Percentiles rank a stretch among this genome's conserved stretches.
These are phyloP conservation scores for Eremophila alpestris DNA, from an alignment of 2,797 vertebrate genomes.

Conservation along the genomic window DNA sequence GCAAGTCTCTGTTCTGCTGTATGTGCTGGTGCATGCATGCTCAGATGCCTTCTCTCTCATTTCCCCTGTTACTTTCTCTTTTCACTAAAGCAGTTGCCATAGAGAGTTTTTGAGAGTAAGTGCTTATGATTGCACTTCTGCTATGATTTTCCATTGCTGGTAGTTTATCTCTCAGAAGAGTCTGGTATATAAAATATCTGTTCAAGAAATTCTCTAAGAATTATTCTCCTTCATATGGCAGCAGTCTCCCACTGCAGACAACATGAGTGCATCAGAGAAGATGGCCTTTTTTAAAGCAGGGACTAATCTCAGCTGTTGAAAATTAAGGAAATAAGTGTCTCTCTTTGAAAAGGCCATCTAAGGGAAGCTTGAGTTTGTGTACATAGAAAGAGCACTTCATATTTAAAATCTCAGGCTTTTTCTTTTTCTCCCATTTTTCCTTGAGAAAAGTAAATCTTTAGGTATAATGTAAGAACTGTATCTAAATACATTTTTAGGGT, in stretches of 20 bases:
- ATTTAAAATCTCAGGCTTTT: background rate
- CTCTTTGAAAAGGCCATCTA: background rate
- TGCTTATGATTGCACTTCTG: slow-evolving; percentile 1
- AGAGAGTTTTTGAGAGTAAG: background rate
- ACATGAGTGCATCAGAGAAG: background rate
- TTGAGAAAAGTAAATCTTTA: background rate
- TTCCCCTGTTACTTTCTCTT: background rate
- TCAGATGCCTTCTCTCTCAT: background rate
- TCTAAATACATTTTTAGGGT: background rate
- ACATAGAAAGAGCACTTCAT: background rate
- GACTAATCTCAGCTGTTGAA: background rate
- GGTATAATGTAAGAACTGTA: background rate
- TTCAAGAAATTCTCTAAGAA: background rate
- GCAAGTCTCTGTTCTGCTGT: background rate
- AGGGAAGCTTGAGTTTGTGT: background rate
- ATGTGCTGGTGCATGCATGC: fast-evolving
- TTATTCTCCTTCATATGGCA: background rate
- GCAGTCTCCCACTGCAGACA: background rate
- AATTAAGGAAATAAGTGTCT: background rate
- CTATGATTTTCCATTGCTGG: background rate
- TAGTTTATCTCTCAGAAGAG: background rate
- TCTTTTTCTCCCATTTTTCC: background rate
- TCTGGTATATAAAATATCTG: background rate
- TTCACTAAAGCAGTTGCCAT: background rate
- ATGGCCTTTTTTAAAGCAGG: background rate